phyloP scores from a whole-genome alignment of 2,888 invertebrate species.

The Mellilla xanthometata region DNA sequence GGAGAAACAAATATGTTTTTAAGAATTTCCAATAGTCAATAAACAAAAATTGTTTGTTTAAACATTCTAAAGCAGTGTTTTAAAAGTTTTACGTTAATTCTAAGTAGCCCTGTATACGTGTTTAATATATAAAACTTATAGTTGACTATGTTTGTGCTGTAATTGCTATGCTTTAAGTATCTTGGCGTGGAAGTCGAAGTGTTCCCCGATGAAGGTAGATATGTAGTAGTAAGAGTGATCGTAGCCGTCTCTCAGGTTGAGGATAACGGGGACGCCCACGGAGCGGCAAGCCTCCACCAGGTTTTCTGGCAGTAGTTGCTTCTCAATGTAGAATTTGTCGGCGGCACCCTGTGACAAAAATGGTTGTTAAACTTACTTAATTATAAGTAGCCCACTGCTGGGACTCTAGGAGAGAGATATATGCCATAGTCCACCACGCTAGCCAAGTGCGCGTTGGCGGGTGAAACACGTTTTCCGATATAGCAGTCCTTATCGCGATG shows the following conservation, averaged over 20 bases:
- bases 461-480: too few species aligned
- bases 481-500: too few species aligned
- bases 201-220: constrained; percentile 95
- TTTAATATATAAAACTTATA: constrained; percentile 38
- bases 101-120: constrained; percentile 1
- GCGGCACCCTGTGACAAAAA: constrained; percentile 85
- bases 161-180: constrained; percentile 81
- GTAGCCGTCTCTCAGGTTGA: constrained; percentile 91
- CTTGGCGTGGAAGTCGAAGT: constrained; percentile 94
- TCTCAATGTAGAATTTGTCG: constrained; percentile 90
- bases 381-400: too few species aligned
- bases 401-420: too few species aligned
- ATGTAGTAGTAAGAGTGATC: constrained; percentile 98
- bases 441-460: too few species aligned
- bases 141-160: constrained; percentile 28
- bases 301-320: constrained; percentile 92
- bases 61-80: too few species aligned
- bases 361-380: too few species aligned
- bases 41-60: too few species aligned
- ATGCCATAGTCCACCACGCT: too few species aligned
- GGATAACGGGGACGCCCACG: constrained; percentile 86
- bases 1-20: too few species aligned
- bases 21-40: too few species aligned
- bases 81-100: too few species aligned
- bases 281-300: constrained; percentile 88